phyloP scores from a whole-genome alignment of 35 echinoderm and acorn worm genomes.

The Nesometra sesokonis region DNA sequence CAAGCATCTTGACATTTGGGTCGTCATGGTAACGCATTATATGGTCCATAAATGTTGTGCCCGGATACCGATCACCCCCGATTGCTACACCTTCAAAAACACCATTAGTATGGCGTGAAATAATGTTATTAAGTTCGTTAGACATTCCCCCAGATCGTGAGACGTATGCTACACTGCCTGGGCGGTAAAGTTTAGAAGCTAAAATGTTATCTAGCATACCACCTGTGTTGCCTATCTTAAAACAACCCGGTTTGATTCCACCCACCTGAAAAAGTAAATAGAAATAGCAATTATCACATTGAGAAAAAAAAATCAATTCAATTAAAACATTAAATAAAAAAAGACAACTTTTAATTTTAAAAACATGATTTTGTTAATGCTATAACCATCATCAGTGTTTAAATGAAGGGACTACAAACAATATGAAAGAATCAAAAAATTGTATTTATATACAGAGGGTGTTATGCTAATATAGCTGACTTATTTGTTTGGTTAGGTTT shows the following conservation, averaged over 20 bases:
- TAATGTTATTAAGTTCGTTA: conserved; percentile 97
- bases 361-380: too few species aligned
- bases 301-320: too few species aligned
- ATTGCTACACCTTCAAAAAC: conserved; percentile 93
- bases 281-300: too few species aligned
- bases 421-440: too few species aligned
- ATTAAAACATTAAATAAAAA: too few species aligned
- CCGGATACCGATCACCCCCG: conserved; percentile 94
- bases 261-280: conserved; percentile 51
- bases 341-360: too few species aligned
- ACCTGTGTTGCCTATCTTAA: conserved; percentile 95
- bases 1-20: conserved; percentile 86
- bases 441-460: too few species aligned
- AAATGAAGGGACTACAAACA: too few species aligned
- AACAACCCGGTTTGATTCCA: conserved; percentile 93
- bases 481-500: too few species aligned
- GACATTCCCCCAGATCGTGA: conserved; percentile 96
- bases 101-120: conserved; percentile 76
- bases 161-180: conserved; percentile 85
- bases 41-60: conserved; percentile 85
- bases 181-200: conserved; percentile 85
- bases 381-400: too few species aligned
- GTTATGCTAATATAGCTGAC: too few species aligned
- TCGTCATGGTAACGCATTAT: conserved; percentile 90
- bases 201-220: conserved; percentile 97